A percentile compares a stretch with the other conserved stretches of the same genome.
Evolutionary conservation across 2,797 vertebrate species (phyloP).

Genomic region (Glyptemys insculpta): DNA sequence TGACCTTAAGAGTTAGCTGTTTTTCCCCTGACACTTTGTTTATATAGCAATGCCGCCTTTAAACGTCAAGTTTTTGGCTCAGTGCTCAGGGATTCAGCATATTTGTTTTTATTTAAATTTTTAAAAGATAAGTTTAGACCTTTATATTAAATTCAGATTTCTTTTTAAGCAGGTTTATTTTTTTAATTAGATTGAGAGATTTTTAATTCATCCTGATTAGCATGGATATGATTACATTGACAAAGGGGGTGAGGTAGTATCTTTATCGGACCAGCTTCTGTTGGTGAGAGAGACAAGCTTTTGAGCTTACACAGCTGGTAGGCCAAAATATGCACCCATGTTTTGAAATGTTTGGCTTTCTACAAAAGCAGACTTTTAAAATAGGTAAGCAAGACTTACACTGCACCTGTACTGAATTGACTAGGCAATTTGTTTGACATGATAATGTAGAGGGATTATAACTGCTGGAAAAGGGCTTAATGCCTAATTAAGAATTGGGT

Average conservation of each 20-base stretch:
- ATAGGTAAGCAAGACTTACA: neutral
- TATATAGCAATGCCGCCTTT: neutral
- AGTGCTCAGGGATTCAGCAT: neutral
- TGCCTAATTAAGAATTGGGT: neutral
- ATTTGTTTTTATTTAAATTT: neutral
- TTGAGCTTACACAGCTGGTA: neutral
- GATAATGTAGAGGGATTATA: neutral
- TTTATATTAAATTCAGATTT: neutral
- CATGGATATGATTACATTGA: neutral
- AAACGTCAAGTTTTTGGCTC: neutral
- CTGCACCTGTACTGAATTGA: constrained; percentile 12
- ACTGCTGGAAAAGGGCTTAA: neutral
- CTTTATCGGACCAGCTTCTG: neutral
- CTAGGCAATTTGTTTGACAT: constrained; percentile 21
- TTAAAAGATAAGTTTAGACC: neutral
- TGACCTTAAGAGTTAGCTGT: neutral
- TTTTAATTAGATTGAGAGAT: neutral
- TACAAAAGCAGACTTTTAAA: constrained; percentile 4
- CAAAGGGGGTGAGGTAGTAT: neutral
- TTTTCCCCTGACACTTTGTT: neutral
- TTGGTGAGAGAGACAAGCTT: neutral
- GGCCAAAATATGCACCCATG: neutral
- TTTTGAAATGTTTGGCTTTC: neutral
- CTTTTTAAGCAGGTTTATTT: too few species aligned
- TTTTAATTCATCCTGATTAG: neutral